phyloP scores from a whole-genome alignment of 2,888 invertebrate genomes.

The Sarcophaga caerulescens region DNA sequence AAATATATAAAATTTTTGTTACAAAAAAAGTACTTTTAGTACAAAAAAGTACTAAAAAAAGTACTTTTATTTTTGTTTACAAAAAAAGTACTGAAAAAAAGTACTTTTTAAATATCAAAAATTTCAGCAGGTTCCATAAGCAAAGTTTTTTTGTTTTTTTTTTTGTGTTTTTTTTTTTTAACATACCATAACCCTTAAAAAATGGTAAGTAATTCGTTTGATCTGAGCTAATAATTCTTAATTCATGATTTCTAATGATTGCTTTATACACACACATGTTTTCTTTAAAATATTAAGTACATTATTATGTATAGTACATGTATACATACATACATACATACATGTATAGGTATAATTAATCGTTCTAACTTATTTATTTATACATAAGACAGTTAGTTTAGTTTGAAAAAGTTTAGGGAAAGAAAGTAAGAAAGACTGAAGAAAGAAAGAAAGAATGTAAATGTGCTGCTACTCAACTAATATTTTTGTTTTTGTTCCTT shows the following conservation, averaged over 20 bases:
- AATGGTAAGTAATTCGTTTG: conserved; percentile 3
- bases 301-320: conserved; percentile 1
- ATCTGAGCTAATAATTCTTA: background rate
- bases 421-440: no score
- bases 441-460: background rate
- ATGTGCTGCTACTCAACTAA: conserved; percentile 31
- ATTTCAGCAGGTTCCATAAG: no score
- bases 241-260: background rate
- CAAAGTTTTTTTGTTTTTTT: conserved; percentile 23
- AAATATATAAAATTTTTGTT: no score
- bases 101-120: no score
- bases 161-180: background rate
- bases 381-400: conserved; percentile 8
- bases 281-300: conserved; percentile 45
- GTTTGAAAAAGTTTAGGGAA: background rate
- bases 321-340: background rate
- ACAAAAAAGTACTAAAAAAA: no score
- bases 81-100: no score
- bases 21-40: no score
- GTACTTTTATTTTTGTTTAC: no score
- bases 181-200: conserved; percentile 45
- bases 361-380: conserved; percentile 46
- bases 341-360: background rate
- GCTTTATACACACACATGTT: background rate
- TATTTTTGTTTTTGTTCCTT: conserved; percentile 69